A percentile compares a stretch with the other conserved stretches of the same genome.
phyloP scores from a whole-genome alignment of 2,113 vertebrate species.

The Ophthalmolycus amberensis region DNA sequence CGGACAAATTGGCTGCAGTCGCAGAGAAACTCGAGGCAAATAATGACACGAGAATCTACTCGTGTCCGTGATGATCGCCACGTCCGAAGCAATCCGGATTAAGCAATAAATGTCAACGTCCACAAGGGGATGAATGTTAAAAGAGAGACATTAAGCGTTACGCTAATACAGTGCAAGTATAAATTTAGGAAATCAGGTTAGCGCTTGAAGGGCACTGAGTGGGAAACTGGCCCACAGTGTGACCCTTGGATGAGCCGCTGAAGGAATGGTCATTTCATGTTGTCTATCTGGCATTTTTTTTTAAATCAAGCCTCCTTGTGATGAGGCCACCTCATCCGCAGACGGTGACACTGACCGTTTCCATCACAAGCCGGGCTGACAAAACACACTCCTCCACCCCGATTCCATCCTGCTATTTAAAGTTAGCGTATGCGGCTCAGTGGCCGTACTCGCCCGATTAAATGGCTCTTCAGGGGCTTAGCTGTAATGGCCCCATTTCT shows the following conservation, averaged over 20 bases:
- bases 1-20: conserved; percentile 1
- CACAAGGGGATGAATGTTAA: conserved; percentile 71
- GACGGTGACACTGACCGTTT: conserved; percentile 70
- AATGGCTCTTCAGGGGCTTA: conserved; percentile 84
- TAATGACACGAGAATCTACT: conserved; percentile 41
- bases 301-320: conserved; percentile 60
- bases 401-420: conserved; percentile 82
- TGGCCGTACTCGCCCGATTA: conserved; percentile 82
- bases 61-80: conserved; percentile 44
- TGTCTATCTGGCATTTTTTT: conserved; percentile 76
- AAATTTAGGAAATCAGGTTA: conserved; percentile 68
- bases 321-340: conserved; percentile 71
- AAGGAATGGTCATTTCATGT: conserved; percentile 76
- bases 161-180: conserved; percentile 60
- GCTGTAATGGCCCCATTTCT: conserved; percentile 87
- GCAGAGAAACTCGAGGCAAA: not conserved
- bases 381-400: conserved; percentile 45
- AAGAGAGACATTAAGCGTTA: conserved; percentile 68
- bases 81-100: conserved; percentile 68
- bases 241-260: conserved; percentile 67
- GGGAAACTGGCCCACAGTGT: conserved; percentile 40
- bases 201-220: conserved; percentile 63
- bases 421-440: conserved; percentile 78
- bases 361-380: conserved; percentile 68
- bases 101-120: conserved; percentile 70